Base-by-base conservation (phyloP, 2,113 vertebrate species). In the Heterocephalus glaber region DNA sequence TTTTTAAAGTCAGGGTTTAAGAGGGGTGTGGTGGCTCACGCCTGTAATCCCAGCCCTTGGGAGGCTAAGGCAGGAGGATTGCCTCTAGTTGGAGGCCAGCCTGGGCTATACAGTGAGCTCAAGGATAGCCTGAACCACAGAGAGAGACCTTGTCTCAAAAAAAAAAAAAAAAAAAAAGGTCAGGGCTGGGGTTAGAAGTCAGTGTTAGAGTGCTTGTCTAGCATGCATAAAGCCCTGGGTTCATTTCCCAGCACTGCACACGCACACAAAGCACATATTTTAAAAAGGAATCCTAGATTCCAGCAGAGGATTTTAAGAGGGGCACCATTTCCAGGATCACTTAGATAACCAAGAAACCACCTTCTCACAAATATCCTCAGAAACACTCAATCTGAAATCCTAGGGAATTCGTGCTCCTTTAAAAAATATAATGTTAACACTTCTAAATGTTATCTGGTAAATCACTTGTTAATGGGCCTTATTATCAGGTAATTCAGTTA, bases 401-500 rank as follows among this genome's bases (percentile, higher is more conserved):
- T 92, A 14, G 49, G 28, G 35, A 86, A 91, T 72, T 90, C 61
- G 70, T 76, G 54, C 4, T 56, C 35, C 17, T 76, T 87, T 89
- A 58, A 90, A 49, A 22, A 95, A 19, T 76, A 24, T 61, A 86
- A 68, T 61, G 26, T 58, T 88, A 63, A 84, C 54, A 74, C 41
- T 83, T 89, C 79, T 56, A 24, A 33, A 17, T 56, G 38, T 76
- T 83, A 33, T 35, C 13, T 83, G 70, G 49, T 97, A 90, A 87
- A 91, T 93, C 65, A 82, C 44, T 86, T 54, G 3, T 94, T 88
- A 91, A 60, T 93, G 16, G 2, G 44, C 68, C 41, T 94, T 84
- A 96, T 94, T 84, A 96, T 84, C 33, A 94, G 33, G 19, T 86
- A 94, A 90, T 89, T 86, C n/a, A 6, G 0, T 66, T 92, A 47